Percentiles rank a stretch among this genome's conserved stretches.
phyloP scores from a whole-genome alignment of 2,113 vertebrate genomes.

The Lepus europaeus region DNA sequence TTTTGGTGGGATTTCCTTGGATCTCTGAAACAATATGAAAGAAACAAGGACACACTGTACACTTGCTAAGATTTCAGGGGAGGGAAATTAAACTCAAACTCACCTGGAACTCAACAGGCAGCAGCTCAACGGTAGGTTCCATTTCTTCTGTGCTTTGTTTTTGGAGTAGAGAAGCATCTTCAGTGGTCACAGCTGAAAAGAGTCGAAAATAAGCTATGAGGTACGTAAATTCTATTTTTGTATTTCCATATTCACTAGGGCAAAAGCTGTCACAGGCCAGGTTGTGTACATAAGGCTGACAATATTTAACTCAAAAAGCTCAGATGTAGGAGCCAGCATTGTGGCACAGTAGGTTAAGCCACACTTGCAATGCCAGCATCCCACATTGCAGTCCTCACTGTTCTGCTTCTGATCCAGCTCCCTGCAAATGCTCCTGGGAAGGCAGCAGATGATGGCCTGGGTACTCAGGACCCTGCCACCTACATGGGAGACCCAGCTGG shows the following conservation, averaged over 20 bases:
- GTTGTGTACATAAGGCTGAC: neutral
- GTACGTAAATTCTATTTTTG: neutral
- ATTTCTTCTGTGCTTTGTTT: slow-evolving; percentile 33
- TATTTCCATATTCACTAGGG: neutral
- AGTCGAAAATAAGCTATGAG: neutral
- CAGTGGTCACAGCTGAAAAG: neutral
- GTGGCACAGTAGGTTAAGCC: no score
- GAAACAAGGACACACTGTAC: neutral
- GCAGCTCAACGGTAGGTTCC: slow-evolving; percentile 2
- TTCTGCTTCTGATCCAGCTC: no score
- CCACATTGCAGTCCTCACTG: no score
- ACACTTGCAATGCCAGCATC: no score
- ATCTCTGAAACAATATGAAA: neutral
- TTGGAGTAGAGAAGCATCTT: neutral
- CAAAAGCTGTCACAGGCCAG: neutral
- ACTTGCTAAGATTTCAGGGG: slow-evolving; percentile 1
- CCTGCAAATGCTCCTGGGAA: no score
- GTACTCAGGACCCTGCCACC: no score
- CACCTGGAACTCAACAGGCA: slow-evolving; percentile 62
- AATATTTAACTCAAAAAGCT: slow-evolving; percentile 1
- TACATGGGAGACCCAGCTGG: no score
- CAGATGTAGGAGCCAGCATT: neutral
- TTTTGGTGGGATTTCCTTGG: neutral
- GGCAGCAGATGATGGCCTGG: no score
- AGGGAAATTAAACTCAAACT: slow-evolving; percentile 8